Percentiles rank a stretch among this genome's conserved stretches.
These are phyloP conservation scores for Megaceryle maxima DNA, from an alignment of 2,113 vertebrate species.

Conservation along the genomic window DNA sequence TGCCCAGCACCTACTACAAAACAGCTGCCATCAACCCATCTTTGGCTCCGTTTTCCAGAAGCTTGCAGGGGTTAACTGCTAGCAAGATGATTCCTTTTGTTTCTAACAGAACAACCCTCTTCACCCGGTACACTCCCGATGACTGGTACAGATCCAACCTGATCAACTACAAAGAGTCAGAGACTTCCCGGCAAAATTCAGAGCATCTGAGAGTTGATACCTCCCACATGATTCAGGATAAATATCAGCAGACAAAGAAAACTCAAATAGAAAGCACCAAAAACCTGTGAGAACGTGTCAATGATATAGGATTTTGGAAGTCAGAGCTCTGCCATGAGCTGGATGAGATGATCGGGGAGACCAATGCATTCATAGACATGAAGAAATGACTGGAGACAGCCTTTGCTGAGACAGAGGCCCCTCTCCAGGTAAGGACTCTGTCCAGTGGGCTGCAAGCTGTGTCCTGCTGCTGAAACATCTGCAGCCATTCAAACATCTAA, in stretches of 20 bases:
- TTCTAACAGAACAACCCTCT: constrained; percentile 79
- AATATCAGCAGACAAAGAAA: constrained; percentile 82
- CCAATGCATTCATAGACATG: constrained; percentile 78
- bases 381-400: constrained; percentile 89
- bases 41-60: constrained; percentile 68
- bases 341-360: constrained; percentile 90
- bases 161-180: constrained; percentile 85
- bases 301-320: constrained; percentile 90
- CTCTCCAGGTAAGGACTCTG: constrained; percentile 82
- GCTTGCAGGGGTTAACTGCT: constrained; percentile 72
- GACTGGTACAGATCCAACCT: constrained; percentile 91
- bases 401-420: constrained; percentile 85
- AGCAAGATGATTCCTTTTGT: constrained; percentile 81
- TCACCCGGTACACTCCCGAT: constrained; percentile 83
- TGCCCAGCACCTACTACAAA: constrained; percentile 81
- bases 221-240: constrained; percentile 85
- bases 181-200: constrained; percentile 80
- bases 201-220: constrained; percentile 87
- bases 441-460: background rate
- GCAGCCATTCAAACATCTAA: background rate
- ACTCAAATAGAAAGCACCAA: constrained; percentile 83
- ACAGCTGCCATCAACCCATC: constrained; percentile 68
- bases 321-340: constrained; percentile 88
- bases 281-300: constrained; percentile 86
- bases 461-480: background rate